Conservation (phyloP, 1,140 invertebrate species). For the Brachionus rotundiformis region DNA sequence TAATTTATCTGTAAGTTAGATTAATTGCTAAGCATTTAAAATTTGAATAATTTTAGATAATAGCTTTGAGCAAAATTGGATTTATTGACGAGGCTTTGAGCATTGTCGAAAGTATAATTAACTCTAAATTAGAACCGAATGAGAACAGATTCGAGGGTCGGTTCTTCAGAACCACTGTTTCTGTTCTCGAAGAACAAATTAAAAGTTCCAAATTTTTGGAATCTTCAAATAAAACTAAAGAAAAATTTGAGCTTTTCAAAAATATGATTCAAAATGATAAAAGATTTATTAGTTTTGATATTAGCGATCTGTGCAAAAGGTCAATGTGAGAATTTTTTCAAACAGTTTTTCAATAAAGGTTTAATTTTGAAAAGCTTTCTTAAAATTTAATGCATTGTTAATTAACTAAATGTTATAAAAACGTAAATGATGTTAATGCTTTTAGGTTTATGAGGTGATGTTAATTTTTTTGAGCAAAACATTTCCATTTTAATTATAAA, state of each 20-base stretch:
- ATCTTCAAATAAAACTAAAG: background rate
- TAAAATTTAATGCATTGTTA: no score
- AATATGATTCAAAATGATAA: background rate
- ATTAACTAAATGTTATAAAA: no score
- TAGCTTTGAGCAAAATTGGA: conserved; percentile 29
- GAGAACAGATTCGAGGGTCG: conserved; percentile 27
- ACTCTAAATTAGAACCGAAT: conserved; percentile 6
- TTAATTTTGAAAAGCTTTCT: no score
- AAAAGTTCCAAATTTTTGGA: background rate
- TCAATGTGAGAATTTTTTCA: background rate
- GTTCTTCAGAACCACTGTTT: background rate
- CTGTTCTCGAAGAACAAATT: background rate
- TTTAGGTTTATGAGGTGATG: no score
- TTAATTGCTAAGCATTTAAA: no score
- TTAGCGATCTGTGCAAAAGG: conserved; percentile 17
- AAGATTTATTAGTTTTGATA: conserved; percentile 2
- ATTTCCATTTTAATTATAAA: no score
- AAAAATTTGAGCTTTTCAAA: background rate
- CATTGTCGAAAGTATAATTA: conserved; percentile 19
- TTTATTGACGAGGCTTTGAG: conserved; percentile 39
- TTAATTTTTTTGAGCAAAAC: no score
- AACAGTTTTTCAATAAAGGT: no score
- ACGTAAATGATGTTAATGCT: no score
- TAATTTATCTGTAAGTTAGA: conserved; percentile 28
- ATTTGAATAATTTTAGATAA: conserved; percentile 40